These are phyloP conservation scores for Heliothis subflexa DNA, from an alignment of 1,140 invertebrate species.

Conservation along the genomic window DNA sequence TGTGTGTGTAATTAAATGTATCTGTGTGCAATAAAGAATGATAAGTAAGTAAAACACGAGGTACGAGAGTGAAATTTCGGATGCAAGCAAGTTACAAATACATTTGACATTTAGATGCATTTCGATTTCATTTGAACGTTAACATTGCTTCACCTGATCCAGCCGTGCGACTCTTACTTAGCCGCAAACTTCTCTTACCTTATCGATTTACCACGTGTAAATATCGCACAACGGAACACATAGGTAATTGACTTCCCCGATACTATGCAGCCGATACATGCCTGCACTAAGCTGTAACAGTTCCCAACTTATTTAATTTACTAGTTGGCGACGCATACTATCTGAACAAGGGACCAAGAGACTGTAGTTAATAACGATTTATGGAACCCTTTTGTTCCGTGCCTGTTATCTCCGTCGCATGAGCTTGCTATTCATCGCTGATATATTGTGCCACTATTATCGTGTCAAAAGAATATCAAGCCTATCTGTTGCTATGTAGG, in stretches of 20 bases:
- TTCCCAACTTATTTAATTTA: constrained; percentile 51
- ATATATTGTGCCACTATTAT: constrained; percentile 70
- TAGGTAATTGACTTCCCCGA: neutral
- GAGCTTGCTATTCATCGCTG: constrained; percentile 77
- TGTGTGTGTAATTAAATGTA: no score
- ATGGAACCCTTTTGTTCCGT: constrained; percentile 81
- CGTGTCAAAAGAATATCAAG: constrained; percentile 63
- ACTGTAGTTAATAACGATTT: constrained; percentile 83
- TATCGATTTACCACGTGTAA: neutral
- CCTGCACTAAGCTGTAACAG: constrained; percentile 3
- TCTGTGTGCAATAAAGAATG: no score
- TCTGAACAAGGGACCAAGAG: constrained; percentile 67
- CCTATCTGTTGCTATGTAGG: constrained; percentile 48
- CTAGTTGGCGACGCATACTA: constrained; percentile 38
- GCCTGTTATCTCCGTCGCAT: constrained; percentile 76
- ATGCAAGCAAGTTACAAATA: no score
- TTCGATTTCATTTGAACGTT: no score
- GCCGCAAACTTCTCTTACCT: no score
- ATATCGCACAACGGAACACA: neutral
- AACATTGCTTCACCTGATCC: no score
- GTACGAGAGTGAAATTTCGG: no score
- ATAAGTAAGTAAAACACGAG: no score
- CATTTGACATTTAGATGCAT: no score
- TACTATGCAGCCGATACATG: constrained; percentile 2
- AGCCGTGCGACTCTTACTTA: no score